phyloP scores from a whole-genome alignment of 2,113 vertebrate species.

The Solenodon paradoxus region DNA sequence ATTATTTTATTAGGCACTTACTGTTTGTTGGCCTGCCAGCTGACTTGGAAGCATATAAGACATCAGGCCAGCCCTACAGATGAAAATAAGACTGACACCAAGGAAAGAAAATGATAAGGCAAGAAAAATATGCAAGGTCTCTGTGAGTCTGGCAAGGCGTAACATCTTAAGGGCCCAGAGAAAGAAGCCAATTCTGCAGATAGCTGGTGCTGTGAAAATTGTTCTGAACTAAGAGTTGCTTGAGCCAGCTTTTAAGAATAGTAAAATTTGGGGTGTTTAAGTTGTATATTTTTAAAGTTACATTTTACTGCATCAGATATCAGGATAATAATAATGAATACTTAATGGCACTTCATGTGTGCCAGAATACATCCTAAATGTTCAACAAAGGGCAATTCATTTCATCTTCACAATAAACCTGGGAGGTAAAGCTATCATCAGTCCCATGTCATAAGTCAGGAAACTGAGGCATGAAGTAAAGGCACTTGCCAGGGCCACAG shows the following conservation, averaged over 20 bases:
- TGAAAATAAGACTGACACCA: not conserved
- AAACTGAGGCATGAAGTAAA: not conserved
- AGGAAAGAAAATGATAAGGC: not conserved
- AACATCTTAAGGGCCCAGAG: not conserved
- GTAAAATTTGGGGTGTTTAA: not conserved
- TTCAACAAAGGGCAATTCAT: not conserved
- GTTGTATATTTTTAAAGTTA: not conserved
- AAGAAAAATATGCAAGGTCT: not conserved
- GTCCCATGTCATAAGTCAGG: not conserved
- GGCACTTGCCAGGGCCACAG: not conserved
- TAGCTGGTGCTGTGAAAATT: not conserved
- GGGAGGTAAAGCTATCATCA: not conserved
- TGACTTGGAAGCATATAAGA: not conserved
- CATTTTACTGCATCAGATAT: not conserved
- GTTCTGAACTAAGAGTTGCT: not conserved
- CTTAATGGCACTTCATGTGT: not conserved
- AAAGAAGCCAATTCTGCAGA: not conserved
- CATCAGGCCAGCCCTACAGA: not conserved
- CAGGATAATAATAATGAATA: not conserved
- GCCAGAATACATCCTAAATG: not conserved
- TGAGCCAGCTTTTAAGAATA: not conserved
- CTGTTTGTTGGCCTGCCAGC: conserved; percentile 4
- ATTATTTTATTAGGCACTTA: not conserved
- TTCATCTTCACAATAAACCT: not conserved
- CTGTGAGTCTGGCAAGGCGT: not conserved